These are phyloP conservation scores for Cochlearius cochlearius DNA, from an alignment of 2,113 vertebrate species.

Conservation along the genomic window DNA sequence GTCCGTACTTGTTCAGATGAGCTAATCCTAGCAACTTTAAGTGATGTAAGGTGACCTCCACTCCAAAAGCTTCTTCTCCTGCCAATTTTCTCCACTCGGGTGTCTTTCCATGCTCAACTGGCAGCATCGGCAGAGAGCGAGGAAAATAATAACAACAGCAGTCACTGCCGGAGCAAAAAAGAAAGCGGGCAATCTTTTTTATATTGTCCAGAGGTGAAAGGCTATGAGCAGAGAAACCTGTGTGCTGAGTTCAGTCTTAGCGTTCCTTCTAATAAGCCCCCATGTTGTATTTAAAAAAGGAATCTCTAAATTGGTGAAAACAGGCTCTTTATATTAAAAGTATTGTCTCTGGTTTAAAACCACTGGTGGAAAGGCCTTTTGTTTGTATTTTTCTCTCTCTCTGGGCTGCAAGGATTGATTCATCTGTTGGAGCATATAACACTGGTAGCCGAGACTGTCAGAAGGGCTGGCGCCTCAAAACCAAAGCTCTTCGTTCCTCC, in stretches of 20 bases:
- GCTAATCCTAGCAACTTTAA: background rate
- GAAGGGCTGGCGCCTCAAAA: background rate
- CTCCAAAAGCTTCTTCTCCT: background rate
- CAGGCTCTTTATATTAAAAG: background rate
- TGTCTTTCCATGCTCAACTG: slow-evolving; percentile 16
- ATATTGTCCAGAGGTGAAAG: background rate
- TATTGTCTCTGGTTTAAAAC: background rate
- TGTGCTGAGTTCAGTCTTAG: background rate
- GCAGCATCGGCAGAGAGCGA: background rate
- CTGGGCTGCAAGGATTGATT: background rate
- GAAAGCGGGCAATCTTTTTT: background rate
- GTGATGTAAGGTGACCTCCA: background rate
- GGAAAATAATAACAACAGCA: background rate
- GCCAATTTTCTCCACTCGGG: background rate
- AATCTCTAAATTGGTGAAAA: background rate
- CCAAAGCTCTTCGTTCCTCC: background rate
- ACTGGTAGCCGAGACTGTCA: background rate
- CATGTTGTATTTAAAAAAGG: background rate
- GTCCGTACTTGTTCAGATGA: background rate
- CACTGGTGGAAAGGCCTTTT: background rate
- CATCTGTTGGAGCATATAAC: background rate
- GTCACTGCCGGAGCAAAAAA: background rate
- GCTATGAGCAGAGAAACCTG: background rate
- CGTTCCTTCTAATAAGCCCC: background rate
- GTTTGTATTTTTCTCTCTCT: background rate